A percentile compares a stretch with the other conserved stretches of the same genome.
Evolutionary conservation across 2,888 invertebrate species (phyloP).

Genomic region (Tetragonisca angustula): DNA sequence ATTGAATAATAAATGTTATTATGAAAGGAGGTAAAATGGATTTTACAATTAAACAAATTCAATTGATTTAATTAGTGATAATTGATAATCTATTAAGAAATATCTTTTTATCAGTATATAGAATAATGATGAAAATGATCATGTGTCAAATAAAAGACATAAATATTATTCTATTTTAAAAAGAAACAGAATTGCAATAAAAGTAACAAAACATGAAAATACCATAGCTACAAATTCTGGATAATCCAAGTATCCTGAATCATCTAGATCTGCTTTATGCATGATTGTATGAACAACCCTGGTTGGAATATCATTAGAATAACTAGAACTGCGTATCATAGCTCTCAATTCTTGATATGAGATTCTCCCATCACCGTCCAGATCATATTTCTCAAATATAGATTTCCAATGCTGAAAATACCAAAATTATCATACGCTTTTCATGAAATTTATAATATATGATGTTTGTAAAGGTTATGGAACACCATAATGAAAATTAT

Average conservation of each 20-base stretch:
- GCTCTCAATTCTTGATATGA: conserved; percentile 88
- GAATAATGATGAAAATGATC: not conserved
- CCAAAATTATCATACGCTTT: conserved; percentile 20
- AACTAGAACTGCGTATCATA: conserved; percentile 87
- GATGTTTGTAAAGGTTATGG: conserved; percentile 12
- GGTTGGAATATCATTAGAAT: conserved; percentile 89
- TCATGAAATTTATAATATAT: not conserved
- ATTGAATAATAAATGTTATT: not conserved
- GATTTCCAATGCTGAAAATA: conserved; percentile 81
- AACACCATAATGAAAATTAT: not conserved
- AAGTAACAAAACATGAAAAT: conserved; percentile 74
- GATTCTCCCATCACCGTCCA: conserved; percentile 89
- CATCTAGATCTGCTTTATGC: conserved; percentile 87
- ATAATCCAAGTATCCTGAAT: conserved; percentile 89
- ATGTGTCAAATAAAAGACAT: not conserved
- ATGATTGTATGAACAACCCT: conserved; percentile 89
- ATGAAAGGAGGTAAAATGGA: not conserved
- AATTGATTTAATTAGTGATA: not conserved
- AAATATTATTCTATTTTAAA: not conserved
- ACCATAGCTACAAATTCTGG: conserved; percentile 91
- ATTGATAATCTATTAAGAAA: not conserved
- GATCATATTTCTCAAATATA: conserved; percentile 87
- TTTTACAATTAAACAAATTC: not conserved
- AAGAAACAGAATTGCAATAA: conserved; percentile 57
- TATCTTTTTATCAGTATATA: not conserved